Evolutionary conservation across 2,888 invertebrate species (phyloP).

Genomic region (Junonia oenone): DNA sequence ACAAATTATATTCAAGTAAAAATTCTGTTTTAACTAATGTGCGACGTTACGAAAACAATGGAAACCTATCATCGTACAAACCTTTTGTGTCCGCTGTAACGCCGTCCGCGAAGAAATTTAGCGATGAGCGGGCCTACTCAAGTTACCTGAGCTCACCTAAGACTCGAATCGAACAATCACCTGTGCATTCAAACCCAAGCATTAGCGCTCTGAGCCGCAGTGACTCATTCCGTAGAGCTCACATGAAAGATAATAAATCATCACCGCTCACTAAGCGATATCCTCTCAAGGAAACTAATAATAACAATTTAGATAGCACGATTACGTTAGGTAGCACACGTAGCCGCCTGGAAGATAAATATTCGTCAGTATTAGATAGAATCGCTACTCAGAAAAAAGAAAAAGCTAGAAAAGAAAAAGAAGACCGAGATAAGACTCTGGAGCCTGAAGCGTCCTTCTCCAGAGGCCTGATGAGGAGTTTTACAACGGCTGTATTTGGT

Average conservation of each 20-base stretch:
- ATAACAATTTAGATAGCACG: slow-evolving; percentile 63
- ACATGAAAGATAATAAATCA: slow-evolving; percentile 65
- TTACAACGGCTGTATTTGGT: slow-evolving; percentile 85
- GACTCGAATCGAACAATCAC: slow-evolving; percentile 62
- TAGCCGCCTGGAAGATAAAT: slow-evolving; percentile 88
- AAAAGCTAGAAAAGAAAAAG: slow-evolving; percentile 67
- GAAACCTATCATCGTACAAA: slow-evolving; percentile 63
- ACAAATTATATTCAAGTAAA: slow-evolving; percentile 58
- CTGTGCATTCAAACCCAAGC: slow-evolving; percentile 57
- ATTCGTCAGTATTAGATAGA: slow-evolving; percentile 86
- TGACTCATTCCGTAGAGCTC: slow-evolving; percentile 72
- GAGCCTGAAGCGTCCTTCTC: slow-evolving; percentile 79
- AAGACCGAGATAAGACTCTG: slow-evolving; percentile 84
- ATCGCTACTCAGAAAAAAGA: slow-evolving; percentile 81
- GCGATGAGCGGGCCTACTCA: slow-evolving; percentile 62
- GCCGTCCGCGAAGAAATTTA: slow-evolving; percentile 51
- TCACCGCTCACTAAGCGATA: slow-evolving; percentile 66
- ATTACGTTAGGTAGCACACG: slow-evolving; percentile 79
- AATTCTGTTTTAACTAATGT: slow-evolving; percentile 58
- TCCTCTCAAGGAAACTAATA: slow-evolving; percentile 70
- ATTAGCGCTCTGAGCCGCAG: slow-evolving; percentile 61
- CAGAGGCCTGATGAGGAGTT: slow-evolving; percentile 82
- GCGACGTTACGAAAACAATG: slow-evolving; percentile 66
- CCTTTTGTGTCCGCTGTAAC: slow-evolving; percentile 50
- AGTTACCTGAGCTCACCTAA: slow-evolving; percentile 61